Conservation (phyloP, 1,140 invertebrate genomes). For the Tetragonula clypearis region DNA sequence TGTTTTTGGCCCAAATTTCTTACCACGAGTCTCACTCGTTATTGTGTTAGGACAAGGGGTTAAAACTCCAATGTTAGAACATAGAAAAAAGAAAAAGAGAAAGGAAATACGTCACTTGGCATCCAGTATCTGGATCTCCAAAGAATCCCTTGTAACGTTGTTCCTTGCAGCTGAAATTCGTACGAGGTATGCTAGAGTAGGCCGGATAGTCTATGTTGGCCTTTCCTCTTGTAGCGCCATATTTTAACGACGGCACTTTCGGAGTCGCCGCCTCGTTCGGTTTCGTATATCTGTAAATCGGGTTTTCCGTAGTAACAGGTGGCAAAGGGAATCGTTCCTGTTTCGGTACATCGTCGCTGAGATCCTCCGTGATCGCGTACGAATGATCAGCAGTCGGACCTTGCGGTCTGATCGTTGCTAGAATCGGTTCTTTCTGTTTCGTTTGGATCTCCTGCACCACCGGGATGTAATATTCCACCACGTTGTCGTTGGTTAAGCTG, state of each 20-base stretch:
- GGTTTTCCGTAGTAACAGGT: constrained; percentile 54
- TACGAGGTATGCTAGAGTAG: constrained; percentile 88
- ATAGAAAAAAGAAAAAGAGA: neutral
- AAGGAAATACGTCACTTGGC: constrained; percentile 84
- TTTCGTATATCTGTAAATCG: constrained; percentile 41
- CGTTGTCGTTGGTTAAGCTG: constrained; percentile 52
- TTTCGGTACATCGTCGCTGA: constrained; percentile 65
- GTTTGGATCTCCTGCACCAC: constrained; percentile 71
- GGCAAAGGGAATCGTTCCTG: constrained; percentile 65
- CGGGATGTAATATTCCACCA: constrained; percentile 74
- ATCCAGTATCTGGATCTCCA: constrained; percentile 92
- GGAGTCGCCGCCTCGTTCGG: constrained; percentile 50
- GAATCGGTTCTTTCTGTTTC: constrained; percentile 50
- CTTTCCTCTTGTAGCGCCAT: constrained; percentile 87
- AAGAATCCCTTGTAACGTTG: constrained; percentile 95
- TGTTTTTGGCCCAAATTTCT: too few relatives aligned
- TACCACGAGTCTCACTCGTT: too few relatives aligned
- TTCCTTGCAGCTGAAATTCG: constrained; percentile 90
- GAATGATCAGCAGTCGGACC: constrained; percentile 52
- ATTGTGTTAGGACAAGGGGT: too few relatives aligned
- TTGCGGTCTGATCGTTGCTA: constrained; percentile 39
- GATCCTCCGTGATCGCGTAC: constrained; percentile 71
- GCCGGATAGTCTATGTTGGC: constrained; percentile 93
- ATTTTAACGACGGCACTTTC: constrained; percentile 69
- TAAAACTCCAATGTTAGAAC: neutral